Conservation (phyloP, 1,140 invertebrate genomes). For the Druon quercuslanigerum region DNA sequence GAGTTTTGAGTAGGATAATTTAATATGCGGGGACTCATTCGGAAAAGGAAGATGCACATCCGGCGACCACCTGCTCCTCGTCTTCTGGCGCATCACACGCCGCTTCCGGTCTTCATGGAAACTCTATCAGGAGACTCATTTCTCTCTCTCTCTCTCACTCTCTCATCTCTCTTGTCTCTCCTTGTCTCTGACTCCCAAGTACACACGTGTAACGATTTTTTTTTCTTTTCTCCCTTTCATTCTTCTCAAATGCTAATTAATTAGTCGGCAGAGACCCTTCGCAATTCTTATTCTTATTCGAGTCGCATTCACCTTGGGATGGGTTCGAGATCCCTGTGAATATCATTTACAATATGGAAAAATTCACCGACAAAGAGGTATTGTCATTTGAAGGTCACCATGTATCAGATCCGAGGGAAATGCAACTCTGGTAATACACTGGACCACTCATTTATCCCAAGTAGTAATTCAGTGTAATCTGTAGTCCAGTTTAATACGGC, state of each 20-base stretch:
- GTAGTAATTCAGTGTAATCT: too few relatives aligned
- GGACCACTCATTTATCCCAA: too few relatives aligned
- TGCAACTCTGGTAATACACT: too few relatives aligned
- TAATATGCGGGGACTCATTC: slow-evolving; percentile 64
- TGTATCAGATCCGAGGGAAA: slow-evolving; percentile 20
- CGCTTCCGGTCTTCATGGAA: slow-evolving; percentile 65
- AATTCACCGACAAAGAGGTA: slow-evolving; percentile 33
- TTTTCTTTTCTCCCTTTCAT: slow-evolving; percentile 4
- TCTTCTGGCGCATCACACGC: slow-evolving; percentile 58
- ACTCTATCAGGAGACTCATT: slow-evolving; percentile 49
- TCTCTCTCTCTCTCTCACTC: slow-evolving; percentile 23
- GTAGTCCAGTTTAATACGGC: too few relatives aligned
- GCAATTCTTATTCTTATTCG: slow-evolving; percentile 34
- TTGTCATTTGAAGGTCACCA: slow-evolving; percentile 19
- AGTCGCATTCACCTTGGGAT: slow-evolving; percentile 22
- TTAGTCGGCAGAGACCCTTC: slow-evolving; percentile 22
- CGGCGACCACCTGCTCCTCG: slow-evolving; percentile 63
- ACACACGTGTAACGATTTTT: slow-evolving; percentile 10
- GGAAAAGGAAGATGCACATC: slow-evolving; percentile 70
- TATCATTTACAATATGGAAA: not conserved
- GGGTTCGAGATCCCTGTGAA: not conserved
- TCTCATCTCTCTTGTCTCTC: not conserved
- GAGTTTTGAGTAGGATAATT: slow-evolving; percentile 33
- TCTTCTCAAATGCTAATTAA: slow-evolving; percentile 34
- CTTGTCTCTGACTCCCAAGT: slow-evolving; percentile 2